These are phyloP conservation scores for Pammene aurita DNA, from an alignment of 2,888 invertebrate species.

Conservation along the genomic window DNA sequence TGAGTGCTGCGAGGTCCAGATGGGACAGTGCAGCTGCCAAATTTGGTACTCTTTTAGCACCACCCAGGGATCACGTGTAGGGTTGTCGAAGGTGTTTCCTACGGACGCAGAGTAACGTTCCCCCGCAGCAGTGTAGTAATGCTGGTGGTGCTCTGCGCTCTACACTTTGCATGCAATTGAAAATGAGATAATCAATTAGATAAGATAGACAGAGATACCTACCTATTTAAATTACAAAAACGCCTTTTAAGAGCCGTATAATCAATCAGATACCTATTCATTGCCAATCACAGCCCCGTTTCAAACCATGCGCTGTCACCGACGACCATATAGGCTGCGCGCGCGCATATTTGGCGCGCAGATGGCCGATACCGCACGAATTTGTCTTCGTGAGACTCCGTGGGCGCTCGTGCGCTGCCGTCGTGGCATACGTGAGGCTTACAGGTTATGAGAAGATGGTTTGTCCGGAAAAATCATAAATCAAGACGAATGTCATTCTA, in stretches of 20 bases:
- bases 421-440: slow-evolving; percentile 11
- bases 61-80: too few relatives aligned
- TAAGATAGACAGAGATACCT: too few relatives aligned
- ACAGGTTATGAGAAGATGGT: neutral
- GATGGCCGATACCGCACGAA: slow-evolving; percentile 48
- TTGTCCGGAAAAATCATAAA: neutral
- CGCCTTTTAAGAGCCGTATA: neutral
- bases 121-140: too few relatives aligned
- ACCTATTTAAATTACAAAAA: too few relatives aligned
- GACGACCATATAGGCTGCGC: slow-evolving; percentile 28
- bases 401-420: neutral
- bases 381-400: slow-evolving; percentile 25
- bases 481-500: too few relatives aligned
- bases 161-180: too few relatives aligned
- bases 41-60: too few relatives aligned
- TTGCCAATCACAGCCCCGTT: neutral
- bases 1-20: too few relatives aligned
- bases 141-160: too few relatives aligned
- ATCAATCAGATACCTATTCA: neutral
- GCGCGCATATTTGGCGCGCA: slow-evolving; percentile 43
- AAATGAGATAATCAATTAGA: neutral
- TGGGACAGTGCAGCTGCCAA: too few relatives aligned
- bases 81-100: too few relatives aligned
- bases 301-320: neutral
- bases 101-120: too few relatives aligned